Base-by-base conservation (phyloP, 1,140 invertebrate genomes). In the Drosophila serrata region DNA sequence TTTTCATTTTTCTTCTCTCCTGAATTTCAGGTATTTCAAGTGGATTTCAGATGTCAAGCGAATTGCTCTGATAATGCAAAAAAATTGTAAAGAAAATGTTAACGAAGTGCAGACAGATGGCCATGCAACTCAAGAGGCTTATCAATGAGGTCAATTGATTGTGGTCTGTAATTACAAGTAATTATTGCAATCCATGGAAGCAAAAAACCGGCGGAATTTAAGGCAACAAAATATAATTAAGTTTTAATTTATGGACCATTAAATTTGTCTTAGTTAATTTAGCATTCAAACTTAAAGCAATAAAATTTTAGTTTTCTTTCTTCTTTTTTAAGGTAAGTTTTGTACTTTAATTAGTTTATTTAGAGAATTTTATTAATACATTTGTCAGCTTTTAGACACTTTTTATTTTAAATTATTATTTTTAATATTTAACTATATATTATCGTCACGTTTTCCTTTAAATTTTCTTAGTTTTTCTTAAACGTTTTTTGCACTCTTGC, bases 81-180 rank as follows among this genome's bases (percentile, higher is more conserved):
- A 22, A 35, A 51, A 51, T 5, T 19, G 2, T 33, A n/a, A 48
- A 12, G 9, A 29, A 42, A 33, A 51, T 65, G 4, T 24, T 37
- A 17, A 40, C 6, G 17, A 37, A 64, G 15, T 40, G 12, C 31
- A 67, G 31, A 64, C 45, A 48, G 24, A 74, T 45, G 61, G 53
- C 22, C 57, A 75, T 68, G 31, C 60, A 56, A 61, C 45, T 69
- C 46, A 81, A 60, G 17, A 60, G 42, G 46, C 51, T 67, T 75
- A 86, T 86, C 68, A 86, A 75, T 69, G 22, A 17, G 79, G 79
- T 72, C 69, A 68, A 57, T 61, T 79, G 43, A 73, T 53, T 84
- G 35, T 4, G 33, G 1, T 39, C 15, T 6, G 33, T 55, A 55
- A 55, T 37, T 55, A 37, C 33, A 37, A 37, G 33, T 55, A 55